Evolutionary conservation across 2,888 invertebrate genomes (phyloP), one percentile per base, ranked within the genome.

Genomic region (Tuberolachnus salignus): DNA sequence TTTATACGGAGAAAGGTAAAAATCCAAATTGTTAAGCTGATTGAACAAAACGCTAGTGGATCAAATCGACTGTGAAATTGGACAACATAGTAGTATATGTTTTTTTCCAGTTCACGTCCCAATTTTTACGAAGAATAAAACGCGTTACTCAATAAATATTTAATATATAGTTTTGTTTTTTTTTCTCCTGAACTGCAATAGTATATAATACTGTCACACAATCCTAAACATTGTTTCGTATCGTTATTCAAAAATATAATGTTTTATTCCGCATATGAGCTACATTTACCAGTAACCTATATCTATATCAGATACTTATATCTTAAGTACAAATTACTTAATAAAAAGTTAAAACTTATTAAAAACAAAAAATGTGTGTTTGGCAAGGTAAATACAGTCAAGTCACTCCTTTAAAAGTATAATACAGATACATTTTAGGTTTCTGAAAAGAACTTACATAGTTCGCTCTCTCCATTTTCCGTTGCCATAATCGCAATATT

Each of bases 1-100:
- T 72, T 57, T 51, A n/a, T 51, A 63, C 21, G 42, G 4, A 19
- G 23, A 73, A 61, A 73, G 73, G 73, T 73, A 75, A 78, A 74
- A 78, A 59, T 67, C 75, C 46, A 67, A 57, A 59, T 59, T n/a
- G 55, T 34, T 78, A 57, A 78, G 57, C 57, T 67, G 67, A 69
- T 78, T 78, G 66, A 34, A 26, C 49, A 78, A 49, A 78, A 78
- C 66, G 57, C 46, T 59, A 34, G 75, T 42, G 67, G 6, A 67
- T 67, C 75, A 78, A 78, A 66, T 78, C 66, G 67, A 78, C 75
- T 78, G 75, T 78, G 67, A 78, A 78, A 78, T 78, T 78, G 66
- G 49, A 67, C 75, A 67, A 78, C 59, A 67, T 67, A 67, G 53
- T 55, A 14, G 21, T 69, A 67, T 59, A 66, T 67, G 49, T 78